Conservation (phyloP, 1,140 invertebrate species). For the Saccostrea cuccullata region DNA sequence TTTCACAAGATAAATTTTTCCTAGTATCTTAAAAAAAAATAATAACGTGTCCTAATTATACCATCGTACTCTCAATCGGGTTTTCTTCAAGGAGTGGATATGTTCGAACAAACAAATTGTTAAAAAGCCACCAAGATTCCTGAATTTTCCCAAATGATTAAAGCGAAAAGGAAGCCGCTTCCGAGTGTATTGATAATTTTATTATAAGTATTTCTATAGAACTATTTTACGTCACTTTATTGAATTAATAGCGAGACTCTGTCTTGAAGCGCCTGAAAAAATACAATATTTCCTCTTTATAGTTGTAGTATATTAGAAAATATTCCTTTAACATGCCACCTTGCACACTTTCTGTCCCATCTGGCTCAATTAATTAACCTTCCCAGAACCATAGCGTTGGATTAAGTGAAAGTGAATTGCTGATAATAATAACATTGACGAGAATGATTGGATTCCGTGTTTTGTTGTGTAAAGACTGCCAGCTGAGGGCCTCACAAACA, state of each 20-base stretch:
- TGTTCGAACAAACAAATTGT: too few relatives aligned
- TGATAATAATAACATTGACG: background rate
- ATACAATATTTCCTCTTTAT: background rate
- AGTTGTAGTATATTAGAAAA: background rate
- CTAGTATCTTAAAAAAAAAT: too few relatives aligned
- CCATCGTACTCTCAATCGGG: too few relatives aligned
- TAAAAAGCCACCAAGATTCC: too few relatives aligned
- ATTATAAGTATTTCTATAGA: background rate
- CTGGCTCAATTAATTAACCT: background rate
- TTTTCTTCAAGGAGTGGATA: too few relatives aligned
- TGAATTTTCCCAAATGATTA: background rate
- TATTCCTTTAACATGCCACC: background rate
- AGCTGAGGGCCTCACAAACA: background rate
- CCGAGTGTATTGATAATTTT: background rate
- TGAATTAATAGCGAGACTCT: background rate
- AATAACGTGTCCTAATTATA: too few relatives aligned
- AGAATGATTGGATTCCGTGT: background rate
- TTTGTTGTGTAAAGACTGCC: background rate
- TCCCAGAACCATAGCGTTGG: background rate
- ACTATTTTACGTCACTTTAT: background rate
- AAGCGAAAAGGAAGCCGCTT: background rate
- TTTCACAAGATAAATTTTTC: too few relatives aligned
- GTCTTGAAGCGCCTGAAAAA: background rate
- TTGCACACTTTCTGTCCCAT: background rate
- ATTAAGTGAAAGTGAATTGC: constrained; percentile 15